Evolutionary conservation across 2,113 vertebrate species (phyloP), one percentile per base, ranked within the genome.

Genomic region (Gymnobelideus leadbeateri): DNA sequence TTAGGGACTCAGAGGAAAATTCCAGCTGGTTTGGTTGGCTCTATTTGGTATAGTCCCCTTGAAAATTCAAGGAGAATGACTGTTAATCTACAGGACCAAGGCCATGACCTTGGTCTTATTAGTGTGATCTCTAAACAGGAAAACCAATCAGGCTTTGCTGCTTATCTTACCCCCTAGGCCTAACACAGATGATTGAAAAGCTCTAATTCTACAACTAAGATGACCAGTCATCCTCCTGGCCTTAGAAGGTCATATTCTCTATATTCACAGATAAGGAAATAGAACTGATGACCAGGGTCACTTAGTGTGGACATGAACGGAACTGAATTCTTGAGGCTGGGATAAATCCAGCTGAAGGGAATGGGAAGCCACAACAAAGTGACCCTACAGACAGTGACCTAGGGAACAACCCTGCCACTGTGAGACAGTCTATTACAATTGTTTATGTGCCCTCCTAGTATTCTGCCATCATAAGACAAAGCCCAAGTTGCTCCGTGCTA

Each of bases 111-210:
- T 8, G 0, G 93, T 84, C 96, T 95, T 96, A 46, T 95, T 61
- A 96, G 53, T 96, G 92, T 52, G 11, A 8, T 0, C 57, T 92
- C 93, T 92, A 84, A 94, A n/a, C 90, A 92, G 92, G 94, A 7
- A 0, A 1, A 21, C 57, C 91, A 21, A 91, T 89, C 96, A 94
- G 7, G 91, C 11, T 54, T 28, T 31, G 52, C 25, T 24, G 43
- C 91, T 93, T 55, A 28, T 1, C 0, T 43, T 46, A 52, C 91
- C 92, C 53, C 47, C 43, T 0, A 57, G 10, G 61, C 92, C 96
- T 77, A 93, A 93, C 0, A 1, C 3, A 26, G 25, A 21, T 94
- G 68, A 96, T 95, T 91, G 96, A 96, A 84, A 94, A 95, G 92
- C 68, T 90, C 43, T 4, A 43, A 61, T 21, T 77, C 68, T 10